A percentile compares a stretch with the other conserved stretches of the same genome.
Conservation (phyloP, 2,888 invertebrate genomes). For the Melinaea marsaeus region DNA sequence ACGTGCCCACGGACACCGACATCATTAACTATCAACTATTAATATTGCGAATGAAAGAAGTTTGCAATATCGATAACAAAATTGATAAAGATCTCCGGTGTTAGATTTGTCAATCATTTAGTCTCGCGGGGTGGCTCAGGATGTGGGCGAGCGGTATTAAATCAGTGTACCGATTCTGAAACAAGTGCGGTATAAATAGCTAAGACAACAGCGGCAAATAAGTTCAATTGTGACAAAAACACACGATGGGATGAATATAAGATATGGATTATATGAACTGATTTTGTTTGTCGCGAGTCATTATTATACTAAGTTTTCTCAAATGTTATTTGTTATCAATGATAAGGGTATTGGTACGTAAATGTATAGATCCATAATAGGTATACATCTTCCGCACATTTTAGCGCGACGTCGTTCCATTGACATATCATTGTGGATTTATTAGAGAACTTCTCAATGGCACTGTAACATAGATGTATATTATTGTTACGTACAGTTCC, state of each 20-base stretch:
- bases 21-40: too few species aligned
- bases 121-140: constrained; percentile 13
- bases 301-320: too few species aligned
- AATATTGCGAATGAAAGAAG: too few species aligned
- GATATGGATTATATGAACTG: neutral
- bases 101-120: constrained; percentile 7
- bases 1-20: neutral
- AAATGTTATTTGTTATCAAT: too few species aligned
- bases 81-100: neutral
- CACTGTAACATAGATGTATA: too few species aligned
- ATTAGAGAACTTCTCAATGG: too few species aligned
- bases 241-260: constrained; percentile 3
- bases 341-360: too few species aligned
- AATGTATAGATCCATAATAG: too few species aligned
- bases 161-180: constrained; percentile 28
- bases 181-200: constrained; percentile 26
- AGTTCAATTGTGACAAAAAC: constrained; percentile 9
- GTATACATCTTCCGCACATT: too few species aligned
- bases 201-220: constrained; percentile 26
- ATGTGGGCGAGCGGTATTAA: constrained; percentile 32
- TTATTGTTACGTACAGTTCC: too few species aligned
- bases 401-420: too few species aligned
- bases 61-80: neutral
- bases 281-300: neutral
- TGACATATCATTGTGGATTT: too few species aligned